Conservation (phyloP, 2,888 invertebrate genomes). For the Tortricodes alternella region DNA sequence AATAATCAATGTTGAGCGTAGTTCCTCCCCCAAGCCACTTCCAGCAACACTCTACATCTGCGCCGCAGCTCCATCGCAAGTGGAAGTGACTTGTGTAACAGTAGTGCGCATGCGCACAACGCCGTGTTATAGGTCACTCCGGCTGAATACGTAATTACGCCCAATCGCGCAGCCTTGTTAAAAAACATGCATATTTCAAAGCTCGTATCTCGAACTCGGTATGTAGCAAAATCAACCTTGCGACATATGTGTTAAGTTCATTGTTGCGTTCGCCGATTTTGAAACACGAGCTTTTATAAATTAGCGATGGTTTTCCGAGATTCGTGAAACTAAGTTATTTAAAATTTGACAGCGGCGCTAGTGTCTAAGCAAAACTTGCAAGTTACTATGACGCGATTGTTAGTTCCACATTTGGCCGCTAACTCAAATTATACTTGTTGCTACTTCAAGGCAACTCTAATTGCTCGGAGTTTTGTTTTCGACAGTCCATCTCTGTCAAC, state of each 20-base stretch:
- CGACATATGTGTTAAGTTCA: background rate
- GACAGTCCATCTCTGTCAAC: constrained; percentile 7
- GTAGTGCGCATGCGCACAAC: constrained; percentile 71
- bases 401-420: background rate
- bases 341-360: background rate
- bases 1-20: constrained; percentile 11
- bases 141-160: constrained; percentile 65
- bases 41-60: background rate
- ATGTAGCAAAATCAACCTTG: background rate
- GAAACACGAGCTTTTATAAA: constrained; percentile 25
- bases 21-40: background rate
- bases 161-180: constrained; percentile 32
- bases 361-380: background rate
- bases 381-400: background rate
- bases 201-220: background rate
- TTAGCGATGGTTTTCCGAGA: constrained; percentile 11
- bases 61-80: constrained; percentile 47
- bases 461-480: constrained; percentile 2
- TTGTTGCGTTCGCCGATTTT: background rate
- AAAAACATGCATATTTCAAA: constrained; percentile 24
- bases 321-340: background rate
- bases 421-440: background rate
- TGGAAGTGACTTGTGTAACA: constrained; percentile 67
- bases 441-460: constrained; percentile 3
- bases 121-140: constrained; percentile 66